phyloP scores from a whole-genome alignment of 2,113 vertebrate genomes.

The Zosterops pallidus region DNA sequence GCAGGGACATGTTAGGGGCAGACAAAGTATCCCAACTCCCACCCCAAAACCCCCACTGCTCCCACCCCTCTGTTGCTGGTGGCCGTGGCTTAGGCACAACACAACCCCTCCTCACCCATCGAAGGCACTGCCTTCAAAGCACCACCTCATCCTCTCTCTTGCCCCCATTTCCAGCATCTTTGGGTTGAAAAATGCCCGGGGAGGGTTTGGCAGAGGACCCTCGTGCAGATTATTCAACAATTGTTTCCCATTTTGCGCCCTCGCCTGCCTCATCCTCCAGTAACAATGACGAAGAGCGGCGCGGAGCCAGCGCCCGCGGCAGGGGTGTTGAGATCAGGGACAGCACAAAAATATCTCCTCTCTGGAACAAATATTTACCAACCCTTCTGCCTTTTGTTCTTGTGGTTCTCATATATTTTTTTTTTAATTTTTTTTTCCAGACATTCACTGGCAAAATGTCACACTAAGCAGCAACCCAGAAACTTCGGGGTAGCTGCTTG shows the following conservation, averaged over 20 bases:
- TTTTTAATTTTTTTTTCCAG: conserved; percentile 24
- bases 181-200: conserved; percentile 27
- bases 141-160: not conserved
- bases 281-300: conserved; percentile 69
- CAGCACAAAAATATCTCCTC: conserved; percentile 71
- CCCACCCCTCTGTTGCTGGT: not conserved
- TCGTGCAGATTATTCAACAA: conserved; percentile 49
- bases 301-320: conserved; percentile 66
- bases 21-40: not conserved
- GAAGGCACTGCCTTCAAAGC: not conserved
- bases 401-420: conserved; percentile 61
- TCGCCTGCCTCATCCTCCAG: conserved; percentile 69
- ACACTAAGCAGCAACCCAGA: conserved; percentile 62
- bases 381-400: conserved; percentile 70
- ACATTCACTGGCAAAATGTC: conserved; percentile 67
- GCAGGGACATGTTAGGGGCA: not conserved
- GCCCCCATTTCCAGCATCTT: conserved; percentile 39
- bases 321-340: conserved; percentile 71
- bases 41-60: accelerated
- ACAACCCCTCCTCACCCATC: not conserved
- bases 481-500: conserved; percentile 56
- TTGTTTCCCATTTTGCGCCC: conserved; percentile 70
- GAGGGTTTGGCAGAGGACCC: conserved; percentile 50
- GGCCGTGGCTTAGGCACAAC: accelerated
- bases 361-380: conserved; percentile 73